phyloP scores from a whole-genome alignment of 2,797 vertebrate genomes.

The Megalops cyprinoides region DNA sequence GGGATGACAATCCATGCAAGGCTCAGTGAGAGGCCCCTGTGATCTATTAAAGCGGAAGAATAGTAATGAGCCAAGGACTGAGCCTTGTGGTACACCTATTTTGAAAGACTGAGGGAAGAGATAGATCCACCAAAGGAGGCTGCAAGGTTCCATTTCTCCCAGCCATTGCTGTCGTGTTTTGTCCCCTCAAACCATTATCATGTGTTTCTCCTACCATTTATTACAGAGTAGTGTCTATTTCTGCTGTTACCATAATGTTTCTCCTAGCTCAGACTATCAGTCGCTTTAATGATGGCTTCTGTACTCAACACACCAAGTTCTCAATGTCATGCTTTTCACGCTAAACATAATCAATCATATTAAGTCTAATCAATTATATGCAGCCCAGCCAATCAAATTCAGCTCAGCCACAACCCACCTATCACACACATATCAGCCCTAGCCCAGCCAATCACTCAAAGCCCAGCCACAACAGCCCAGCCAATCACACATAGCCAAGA shows the following conservation, averaged over 20 bases:
- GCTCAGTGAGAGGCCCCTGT: neutral
- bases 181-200: neutral
- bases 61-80: too few species aligned
- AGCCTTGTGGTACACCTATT: neutral
- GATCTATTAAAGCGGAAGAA: neutral
- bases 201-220: too few species aligned
- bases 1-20: neutral
- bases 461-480: conserved; percentile 17
- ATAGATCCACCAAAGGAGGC: neutral
- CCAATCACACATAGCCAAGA: conserved; percentile 13
- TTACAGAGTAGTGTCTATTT: neutral
- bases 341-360: neutral
- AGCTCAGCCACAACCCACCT: neutral
- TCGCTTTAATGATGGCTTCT: too few species aligned
- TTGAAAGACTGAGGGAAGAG: neutral
- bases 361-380: neutral
- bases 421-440: neutral
- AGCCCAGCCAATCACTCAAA: conserved; percentile 10
- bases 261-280: too few species aligned
- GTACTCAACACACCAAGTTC: neutral
- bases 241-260: neutral
- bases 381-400: neutral
- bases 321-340: conserved; percentile 14
- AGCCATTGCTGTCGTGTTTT: too few species aligned
- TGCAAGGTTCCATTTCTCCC: too few species aligned